Evolutionary conservation across 2,888 invertebrate genomes (phyloP).

Genomic region (Dolichopus griseipennis): DNA sequence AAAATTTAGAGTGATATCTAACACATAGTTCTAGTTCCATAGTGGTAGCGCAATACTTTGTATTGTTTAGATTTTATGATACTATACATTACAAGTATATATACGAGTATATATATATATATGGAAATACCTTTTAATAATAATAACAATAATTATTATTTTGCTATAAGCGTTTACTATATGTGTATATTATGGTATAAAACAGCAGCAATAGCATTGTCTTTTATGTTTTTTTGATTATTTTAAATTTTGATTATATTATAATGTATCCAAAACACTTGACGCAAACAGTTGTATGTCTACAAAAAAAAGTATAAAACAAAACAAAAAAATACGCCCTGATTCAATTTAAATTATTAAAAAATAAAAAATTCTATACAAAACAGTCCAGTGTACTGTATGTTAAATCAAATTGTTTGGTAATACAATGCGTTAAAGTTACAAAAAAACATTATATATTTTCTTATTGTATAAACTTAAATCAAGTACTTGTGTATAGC

Average conservation of each 20-base stretch:
- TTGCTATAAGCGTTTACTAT: background rate
- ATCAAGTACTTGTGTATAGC: no score
- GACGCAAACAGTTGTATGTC: background rate
- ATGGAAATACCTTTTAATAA: background rate
- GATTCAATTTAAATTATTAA: background rate
- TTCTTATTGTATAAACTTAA: no score
- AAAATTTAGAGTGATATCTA: no score
- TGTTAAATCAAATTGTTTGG: background rate
- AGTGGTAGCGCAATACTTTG: background rate
- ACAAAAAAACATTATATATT: background rate
- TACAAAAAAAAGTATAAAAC: background rate
- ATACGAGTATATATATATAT: no score
- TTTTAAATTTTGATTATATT: background rate
- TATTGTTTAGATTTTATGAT: background rate
- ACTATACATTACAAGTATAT: no score
- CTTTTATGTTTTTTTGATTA: no score
- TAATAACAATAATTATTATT: slow-evolving; percentile 1
- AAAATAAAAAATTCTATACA: background rate
- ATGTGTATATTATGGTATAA: background rate
- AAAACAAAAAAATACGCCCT: background rate
- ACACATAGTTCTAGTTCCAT: background rate
- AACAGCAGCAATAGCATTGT: no score
- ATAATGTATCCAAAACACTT: background rate
- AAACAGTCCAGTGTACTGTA: background rate
- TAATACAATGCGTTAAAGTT: background rate